Conservation (phyloP, 2,888 invertebrate genomes). For the Coremacera marginata region DNA sequence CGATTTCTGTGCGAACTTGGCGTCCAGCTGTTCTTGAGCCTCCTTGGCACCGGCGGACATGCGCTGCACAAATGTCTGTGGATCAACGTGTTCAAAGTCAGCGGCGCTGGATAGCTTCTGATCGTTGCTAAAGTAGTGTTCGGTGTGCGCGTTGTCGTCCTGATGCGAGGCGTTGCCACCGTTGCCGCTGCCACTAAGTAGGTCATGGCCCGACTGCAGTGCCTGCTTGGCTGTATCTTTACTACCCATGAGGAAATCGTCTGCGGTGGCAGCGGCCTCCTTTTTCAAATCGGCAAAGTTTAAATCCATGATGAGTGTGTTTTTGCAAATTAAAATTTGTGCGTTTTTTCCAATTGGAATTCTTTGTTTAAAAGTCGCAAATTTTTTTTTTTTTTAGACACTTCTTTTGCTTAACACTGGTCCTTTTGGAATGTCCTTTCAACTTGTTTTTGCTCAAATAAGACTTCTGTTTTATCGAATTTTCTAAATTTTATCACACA, state of each 20-base stretch:
- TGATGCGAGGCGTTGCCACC: slow-evolving; percentile 51
- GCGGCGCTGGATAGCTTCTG: slow-evolving; percentile 49
- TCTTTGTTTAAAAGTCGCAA: neutral
- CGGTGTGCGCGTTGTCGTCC: slow-evolving; percentile 64
- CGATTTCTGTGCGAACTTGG: slow-evolving; percentile 61
- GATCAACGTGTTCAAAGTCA: slow-evolving; percentile 58
- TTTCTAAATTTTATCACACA: slow-evolving; percentile 16
- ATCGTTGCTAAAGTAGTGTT: slow-evolving; percentile 63
- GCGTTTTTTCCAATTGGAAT: slow-evolving; percentile 24
- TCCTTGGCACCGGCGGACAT: slow-evolving; percentile 64
- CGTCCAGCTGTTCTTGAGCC: slow-evolving; percentile 62
- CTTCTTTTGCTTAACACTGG: slow-evolving; percentile 26
- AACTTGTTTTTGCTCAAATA: neutral
- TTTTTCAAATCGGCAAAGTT: slow-evolving; percentile 64
- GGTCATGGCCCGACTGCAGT: slow-evolving; percentile 44
- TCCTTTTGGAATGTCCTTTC: slow-evolving; percentile 34
- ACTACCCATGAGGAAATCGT: slow-evolving; percentile 55
- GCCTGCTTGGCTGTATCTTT: slow-evolving; percentile 51
- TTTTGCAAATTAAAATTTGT: neutral
- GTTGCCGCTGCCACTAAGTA: slow-evolving; percentile 42
- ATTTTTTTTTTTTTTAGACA: slow-evolving; percentile 38
- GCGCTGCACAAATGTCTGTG: slow-evolving; percentile 63
- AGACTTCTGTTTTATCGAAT: neutral
- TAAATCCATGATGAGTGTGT: slow-evolving; percentile 58
- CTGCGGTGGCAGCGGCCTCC: slow-evolving; percentile 60